Base-by-base conservation (phyloP, 2,888 invertebrate species). In the Carpatolechia fugitivella region DNA sequence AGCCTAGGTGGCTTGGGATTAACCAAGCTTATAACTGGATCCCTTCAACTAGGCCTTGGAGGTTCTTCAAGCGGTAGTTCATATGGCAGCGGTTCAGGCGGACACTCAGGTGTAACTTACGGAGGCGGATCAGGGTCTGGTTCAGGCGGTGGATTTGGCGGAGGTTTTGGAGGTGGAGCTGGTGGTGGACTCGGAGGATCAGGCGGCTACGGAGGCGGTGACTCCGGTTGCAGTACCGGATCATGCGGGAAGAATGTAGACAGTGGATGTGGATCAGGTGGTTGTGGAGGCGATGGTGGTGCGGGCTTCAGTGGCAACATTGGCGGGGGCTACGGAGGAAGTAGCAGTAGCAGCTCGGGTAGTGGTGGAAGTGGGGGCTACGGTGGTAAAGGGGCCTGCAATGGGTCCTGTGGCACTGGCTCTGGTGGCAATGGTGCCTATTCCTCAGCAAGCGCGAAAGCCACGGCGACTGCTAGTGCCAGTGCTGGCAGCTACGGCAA, bases 401-500 rank as follows among this genome's bases (percentile, higher is more conserved):
- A 46, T 1, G 53, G 41, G 10, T 14, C 14, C 38, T 55, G 57
- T 1, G 52, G 55, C 1, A 50, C 54, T n/a, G 58, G 62, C 8
- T 54, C 53, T 5, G 80, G 82, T 54, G 78, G 82, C 58, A 62
- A 64, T 24, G 48, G 14, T 30, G 54, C 55, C n/a, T 56, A 57
- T 0, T 57, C 54, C 6, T 52, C 52, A 35, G 63, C 61, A 0
- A 18, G 49, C 13, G 48, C 57, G 6, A 58, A 60, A 31, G 70
- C 72, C 29, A 69, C 73, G 0, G 74, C 75, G 0, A 76, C 65
- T 36, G 74, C 78, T 0, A 76, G 79, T 0, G 79, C 82, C 1
- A 76, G 76, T 33, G 72, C 80, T 0, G 68, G 80, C 29, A 72
- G 81, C 60, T 81, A 86, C 64, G 80, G 82, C 6, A 74, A 78